Conservation (phyloP, 2,888 invertebrate genomes). For the Clivina fossor region DNA sequence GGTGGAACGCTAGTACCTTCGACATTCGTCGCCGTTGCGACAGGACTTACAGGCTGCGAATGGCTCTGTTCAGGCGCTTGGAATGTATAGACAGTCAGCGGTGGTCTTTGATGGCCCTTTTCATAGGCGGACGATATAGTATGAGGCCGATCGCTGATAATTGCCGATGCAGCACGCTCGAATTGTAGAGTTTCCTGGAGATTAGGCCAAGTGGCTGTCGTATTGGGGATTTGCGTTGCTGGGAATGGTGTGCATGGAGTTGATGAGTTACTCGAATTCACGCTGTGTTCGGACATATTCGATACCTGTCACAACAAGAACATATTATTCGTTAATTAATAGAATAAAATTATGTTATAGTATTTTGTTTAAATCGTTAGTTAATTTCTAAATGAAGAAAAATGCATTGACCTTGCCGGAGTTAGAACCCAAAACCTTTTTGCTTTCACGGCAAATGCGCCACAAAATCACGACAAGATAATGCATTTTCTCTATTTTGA, state of each 20-base stretch:
- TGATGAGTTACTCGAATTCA: conserved; percentile 56
- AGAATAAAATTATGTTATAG: not conserved
- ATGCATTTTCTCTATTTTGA: no score
- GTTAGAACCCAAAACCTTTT: no score
- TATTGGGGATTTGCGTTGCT: conserved; percentile 50
- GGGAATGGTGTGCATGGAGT: conserved; percentile 56
- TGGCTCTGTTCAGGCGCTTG: conserved; percentile 70
- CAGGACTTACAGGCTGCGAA: conserved; percentile 58
- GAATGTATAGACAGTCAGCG: conserved; percentile 85
- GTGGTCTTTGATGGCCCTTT: conserved; percentile 80
- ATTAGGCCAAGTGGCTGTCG: conserved; percentile 78
- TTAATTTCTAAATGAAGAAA: not conserved
- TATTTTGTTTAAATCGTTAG: not conserved
- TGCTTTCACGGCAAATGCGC: no score
- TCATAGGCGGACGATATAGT: conserved; percentile 92
- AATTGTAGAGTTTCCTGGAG: conserved; percentile 74
- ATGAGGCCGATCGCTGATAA: conserved; percentile 83
- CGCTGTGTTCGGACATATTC: conserved; percentile 59
- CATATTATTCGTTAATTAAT: not conserved
- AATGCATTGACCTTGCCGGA: no score
- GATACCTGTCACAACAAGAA: no score
- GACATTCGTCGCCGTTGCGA: conserved; percentile 42
- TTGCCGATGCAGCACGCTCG: conserved; percentile 70
- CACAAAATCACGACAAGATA: no score
- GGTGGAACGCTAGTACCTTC: conserved; percentile 42